Evolutionary conservation across 1,140 invertebrate genomes (phyloP).

Genomic region (Monochamus saltuarius): DNA sequence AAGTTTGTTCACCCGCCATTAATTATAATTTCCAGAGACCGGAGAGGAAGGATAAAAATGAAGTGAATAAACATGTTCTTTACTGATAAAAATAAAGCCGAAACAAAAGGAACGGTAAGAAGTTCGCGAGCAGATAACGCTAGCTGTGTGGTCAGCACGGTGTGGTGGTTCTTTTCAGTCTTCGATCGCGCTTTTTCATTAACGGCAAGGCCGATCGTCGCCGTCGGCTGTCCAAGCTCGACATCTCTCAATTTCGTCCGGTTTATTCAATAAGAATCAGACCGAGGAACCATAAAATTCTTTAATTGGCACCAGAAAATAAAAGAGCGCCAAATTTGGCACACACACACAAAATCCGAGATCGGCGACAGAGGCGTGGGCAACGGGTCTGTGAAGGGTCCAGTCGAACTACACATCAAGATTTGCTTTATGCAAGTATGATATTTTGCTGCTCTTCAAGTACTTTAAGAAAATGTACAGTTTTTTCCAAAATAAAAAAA

Average conservation of each 20-base stretch:
- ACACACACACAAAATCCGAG: too few relatives aligned
- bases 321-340: too few relatives aligned
- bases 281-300: slow-evolving; percentile 6
- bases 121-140: background rate
- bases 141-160: slow-evolving; percentile 26
- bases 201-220: slow-evolving; percentile 28
- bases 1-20: too few relatives aligned
- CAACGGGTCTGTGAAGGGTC: too few relatives aligned
- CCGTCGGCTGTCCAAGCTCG: slow-evolving; percentile 25
- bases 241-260: slow-evolving; percentile 26
- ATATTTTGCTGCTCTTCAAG: too few relatives aligned
- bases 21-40: too few relatives aligned
- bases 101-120: background rate
- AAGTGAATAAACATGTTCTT: background rate
- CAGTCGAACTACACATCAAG: too few relatives aligned
- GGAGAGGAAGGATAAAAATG: background rate
- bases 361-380: too few relatives aligned
- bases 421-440: too few relatives aligned
- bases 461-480: too few relatives aligned
- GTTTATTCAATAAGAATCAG: slow-evolving; percentile 17
- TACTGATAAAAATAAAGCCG: background rate
- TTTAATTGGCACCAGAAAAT: too few relatives aligned
- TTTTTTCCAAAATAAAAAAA: too few relatives aligned
- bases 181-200: slow-evolving; percentile 31
- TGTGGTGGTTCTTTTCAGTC: slow-evolving; percentile 25